Conservation (phyloP, 2,113 vertebrate genomes). For the Cebus imitator region DNA sequence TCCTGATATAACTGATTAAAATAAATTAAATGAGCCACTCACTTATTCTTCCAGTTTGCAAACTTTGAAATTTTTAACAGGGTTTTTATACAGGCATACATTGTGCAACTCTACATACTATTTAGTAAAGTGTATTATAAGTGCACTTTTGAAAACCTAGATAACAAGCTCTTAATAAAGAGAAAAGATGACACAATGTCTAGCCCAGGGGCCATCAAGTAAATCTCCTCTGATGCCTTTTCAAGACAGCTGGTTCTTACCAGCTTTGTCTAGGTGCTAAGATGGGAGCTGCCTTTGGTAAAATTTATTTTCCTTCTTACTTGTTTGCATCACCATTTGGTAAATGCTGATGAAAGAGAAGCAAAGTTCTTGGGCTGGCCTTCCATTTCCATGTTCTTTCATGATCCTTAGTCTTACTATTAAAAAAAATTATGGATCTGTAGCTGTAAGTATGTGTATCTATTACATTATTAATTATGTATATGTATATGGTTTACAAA, state of each 20-base stretch:
- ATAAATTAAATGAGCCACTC: slow-evolving; percentile 80
- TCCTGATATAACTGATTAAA: slow-evolving; percentile 80
- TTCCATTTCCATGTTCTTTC: not conserved
- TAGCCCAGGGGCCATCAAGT: not conserved
- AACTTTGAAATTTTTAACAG: slow-evolving; percentile 78
- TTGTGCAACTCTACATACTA: slow-evolving; percentile 45
- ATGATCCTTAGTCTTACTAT: not conserved
- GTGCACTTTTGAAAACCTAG: slow-evolving; percentile 50
- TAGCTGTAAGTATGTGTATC: not conserved
- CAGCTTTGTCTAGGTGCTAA: not conserved
- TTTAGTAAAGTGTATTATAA: slow-evolving; percentile 60
- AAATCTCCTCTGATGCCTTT: slow-evolving; percentile 6
- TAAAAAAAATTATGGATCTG: not conserved
- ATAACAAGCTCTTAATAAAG: slow-evolving; percentile 25
- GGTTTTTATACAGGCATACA: slow-evolving; percentile 58
- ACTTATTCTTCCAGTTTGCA: slow-evolving; percentile 73
- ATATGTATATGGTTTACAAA: not conserved
- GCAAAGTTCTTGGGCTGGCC: not conserved
- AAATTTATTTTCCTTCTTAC: not conserved
- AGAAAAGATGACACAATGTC: slow-evolving; percentile 1
- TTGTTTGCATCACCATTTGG: not conserved
- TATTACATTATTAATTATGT: not conserved
- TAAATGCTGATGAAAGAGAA: slow-evolving; percentile 23
- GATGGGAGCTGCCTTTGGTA: not conserved
- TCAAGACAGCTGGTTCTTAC: not conserved